Percentiles rank a stretch among this genome's conserved stretches.
Conservation (phyloP, 2,888 invertebrate genomes). For the Andrena minutula region DNA sequence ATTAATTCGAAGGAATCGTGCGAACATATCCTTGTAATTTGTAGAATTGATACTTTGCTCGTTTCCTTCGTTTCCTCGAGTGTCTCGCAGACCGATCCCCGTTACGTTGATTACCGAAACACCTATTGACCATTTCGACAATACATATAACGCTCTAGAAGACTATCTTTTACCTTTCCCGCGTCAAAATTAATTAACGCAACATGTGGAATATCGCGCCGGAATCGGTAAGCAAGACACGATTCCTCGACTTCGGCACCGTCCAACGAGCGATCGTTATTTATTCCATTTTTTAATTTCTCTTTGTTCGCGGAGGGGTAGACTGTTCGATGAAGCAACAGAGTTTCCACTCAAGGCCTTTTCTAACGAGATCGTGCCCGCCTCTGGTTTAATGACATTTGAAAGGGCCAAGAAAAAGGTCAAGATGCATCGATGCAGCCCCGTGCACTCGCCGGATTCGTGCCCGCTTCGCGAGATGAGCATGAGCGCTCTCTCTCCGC, state of each 20-base stretch:
- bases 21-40: no score
- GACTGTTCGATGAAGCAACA: constrained; percentile 33
- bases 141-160: no score
- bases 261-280: constrained; percentile 26
- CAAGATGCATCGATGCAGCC: constrained; percentile 62
- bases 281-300: constrained; percentile 42
- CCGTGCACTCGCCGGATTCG: constrained; percentile 45
- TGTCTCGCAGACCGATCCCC: no score
- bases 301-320: not conserved
- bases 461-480: constrained; percentile 51
- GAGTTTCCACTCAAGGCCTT: constrained; percentile 57
- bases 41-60: no score
- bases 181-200: no score
- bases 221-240: not conserved
- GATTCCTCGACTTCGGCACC: not conserved
- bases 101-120: no score
- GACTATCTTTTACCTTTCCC: no score
- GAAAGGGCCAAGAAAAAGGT: constrained; percentile 70
- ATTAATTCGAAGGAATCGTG: no score
- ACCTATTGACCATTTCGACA: no score
- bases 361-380: constrained; percentile 59
- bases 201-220: no score
- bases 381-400: constrained; percentile 73
- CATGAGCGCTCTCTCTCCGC: constrained; percentile 34
- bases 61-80: no score